A percentile compares a stretch with the other conserved stretches of the same genome.
Evolutionary conservation across 2,797 vertebrate species (phyloP).

Genomic region (Lepilemur septentrionalis): DNA sequence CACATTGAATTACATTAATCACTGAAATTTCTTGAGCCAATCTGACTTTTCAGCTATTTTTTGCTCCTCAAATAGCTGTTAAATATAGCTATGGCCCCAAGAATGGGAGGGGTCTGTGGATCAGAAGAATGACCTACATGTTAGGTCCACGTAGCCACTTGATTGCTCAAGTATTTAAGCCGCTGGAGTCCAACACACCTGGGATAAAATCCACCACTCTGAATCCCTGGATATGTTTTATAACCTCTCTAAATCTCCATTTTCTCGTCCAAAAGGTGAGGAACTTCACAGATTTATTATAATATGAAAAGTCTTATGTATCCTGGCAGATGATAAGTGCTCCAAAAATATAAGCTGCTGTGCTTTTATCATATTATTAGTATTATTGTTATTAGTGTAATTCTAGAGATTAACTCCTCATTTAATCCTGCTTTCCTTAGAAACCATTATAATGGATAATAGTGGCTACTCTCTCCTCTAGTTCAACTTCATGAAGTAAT

Average conservation of each 20-base stretch:
- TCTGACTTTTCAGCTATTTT: background rate
- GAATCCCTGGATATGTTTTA: background rate
- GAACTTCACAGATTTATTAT: background rate
- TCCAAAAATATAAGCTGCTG: no score
- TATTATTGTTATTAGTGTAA: background rate
- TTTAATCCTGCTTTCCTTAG: background rate
- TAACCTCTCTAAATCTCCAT: background rate
- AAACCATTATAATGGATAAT: background rate
- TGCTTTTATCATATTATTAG: background rate
- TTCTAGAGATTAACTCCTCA: background rate
- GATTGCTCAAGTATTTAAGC: background rate
- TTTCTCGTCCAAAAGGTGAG: background rate
- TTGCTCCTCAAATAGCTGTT: background rate
- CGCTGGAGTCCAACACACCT: background rate
- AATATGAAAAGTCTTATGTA: background rate
- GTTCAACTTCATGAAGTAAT: background rate
- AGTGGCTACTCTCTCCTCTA: background rate
- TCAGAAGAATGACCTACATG: background rate
- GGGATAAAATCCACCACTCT: background rate
- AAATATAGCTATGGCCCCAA: background rate
- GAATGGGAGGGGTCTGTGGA: background rate
- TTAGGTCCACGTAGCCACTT: background rate
- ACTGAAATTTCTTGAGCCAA: background rate
- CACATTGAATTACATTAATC: background rate
- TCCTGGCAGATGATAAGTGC: background rate